Percentiles rank a stretch among this genome's conserved stretches.
These are phyloP conservation scores for Saccopteryx bilineata DNA, from an alignment of 2,113 vertebrate genomes.

Conservation along the genomic window DNA sequence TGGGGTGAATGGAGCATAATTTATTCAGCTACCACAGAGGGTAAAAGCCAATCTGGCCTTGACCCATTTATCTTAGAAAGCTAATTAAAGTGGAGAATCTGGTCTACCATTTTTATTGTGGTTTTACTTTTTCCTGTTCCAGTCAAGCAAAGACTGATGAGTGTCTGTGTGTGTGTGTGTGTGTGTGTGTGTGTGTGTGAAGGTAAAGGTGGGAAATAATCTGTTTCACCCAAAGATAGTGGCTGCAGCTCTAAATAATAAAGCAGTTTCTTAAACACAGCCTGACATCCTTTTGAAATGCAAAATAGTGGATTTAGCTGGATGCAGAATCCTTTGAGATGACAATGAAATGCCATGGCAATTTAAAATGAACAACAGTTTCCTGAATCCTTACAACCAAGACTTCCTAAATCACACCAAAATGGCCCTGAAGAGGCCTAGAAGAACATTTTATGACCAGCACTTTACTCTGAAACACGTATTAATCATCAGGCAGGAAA, in stretches of 20 bases:
- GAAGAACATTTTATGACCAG: constrained; percentile 57
- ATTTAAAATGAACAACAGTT: constrained; percentile 79
- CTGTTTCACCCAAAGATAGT: constrained; percentile 60
- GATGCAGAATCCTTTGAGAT: constrained; percentile 72
- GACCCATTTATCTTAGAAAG: constrained; percentile 74
- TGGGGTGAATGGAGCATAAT: constrained; percentile 49
- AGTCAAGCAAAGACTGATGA: constrained; percentile 34
- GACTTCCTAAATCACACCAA: constrained; percentile 70
- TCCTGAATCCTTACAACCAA: constrained; percentile 42
- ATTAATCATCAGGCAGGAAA: constrained; percentile 71
- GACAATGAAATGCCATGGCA: constrained; percentile 73
- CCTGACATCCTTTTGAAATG: constrained; percentile 70
- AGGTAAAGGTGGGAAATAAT: constrained; percentile 57
- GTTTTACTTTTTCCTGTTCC: constrained; percentile 41
- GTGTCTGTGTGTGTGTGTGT: neutral
- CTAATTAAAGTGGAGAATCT: constrained; percentile 74
- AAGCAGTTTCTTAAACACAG: constrained; percentile 74
- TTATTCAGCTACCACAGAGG: constrained; percentile 68
- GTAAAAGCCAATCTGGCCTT: constrained; percentile 66
- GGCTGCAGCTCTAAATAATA: constrained; percentile 45
- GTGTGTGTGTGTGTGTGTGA: neutral
- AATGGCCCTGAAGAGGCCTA: constrained; percentile 48
- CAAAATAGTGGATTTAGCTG: constrained; percentile 59
- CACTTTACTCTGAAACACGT: constrained; percentile 74
- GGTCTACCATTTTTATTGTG: constrained; percentile 57